Conservation (phyloP, 2,888 invertebrate genomes). For the Ochropacha duplaris region DNA sequence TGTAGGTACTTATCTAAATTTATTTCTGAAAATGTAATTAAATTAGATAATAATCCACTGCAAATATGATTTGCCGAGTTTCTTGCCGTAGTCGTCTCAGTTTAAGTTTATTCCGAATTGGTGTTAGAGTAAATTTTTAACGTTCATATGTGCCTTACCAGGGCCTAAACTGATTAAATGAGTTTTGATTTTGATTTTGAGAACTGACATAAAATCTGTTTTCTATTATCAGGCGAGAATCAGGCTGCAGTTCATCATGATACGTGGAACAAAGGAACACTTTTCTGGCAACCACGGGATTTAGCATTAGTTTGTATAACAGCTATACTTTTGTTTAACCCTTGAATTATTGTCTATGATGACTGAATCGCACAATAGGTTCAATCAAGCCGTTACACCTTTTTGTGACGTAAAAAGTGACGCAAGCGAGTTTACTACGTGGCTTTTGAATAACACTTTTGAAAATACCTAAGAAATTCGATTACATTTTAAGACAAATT, state of each 20-base stretch:
- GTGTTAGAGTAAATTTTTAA: too few relatives aligned
- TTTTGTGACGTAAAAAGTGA: not conserved
- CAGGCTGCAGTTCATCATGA: constrained; percentile 86
- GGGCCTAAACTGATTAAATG: too few relatives aligned
- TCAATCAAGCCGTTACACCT: not conserved
- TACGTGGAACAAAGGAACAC: constrained; percentile 81
- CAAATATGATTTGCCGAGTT: too few relatives aligned
- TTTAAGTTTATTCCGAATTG: too few relatives aligned
- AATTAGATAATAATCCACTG: too few relatives aligned
- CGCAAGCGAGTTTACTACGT: not conserved
- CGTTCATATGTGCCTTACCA: too few relatives aligned
- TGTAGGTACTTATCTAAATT: too few relatives aligned
- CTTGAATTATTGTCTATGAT: constrained; percentile 35
- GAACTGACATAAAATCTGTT: not conserved
- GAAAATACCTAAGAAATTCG: not conserved
- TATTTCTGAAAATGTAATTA: too few relatives aligned
- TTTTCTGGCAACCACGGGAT: constrained; percentile 63
- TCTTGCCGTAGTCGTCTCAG: too few relatives aligned
- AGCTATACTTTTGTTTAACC: constrained; percentile 50
- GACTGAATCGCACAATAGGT: not conserved
- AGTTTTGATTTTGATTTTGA: too few relatives aligned
- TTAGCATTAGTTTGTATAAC: constrained; percentile 51
- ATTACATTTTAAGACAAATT: constrained; percentile 1
- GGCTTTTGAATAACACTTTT: not conserved
- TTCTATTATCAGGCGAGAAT: constrained; percentile 78